phyloP scores from a whole-genome alignment of 2,797 vertebrate species.

The Euphonia xanthogaster region DNA sequence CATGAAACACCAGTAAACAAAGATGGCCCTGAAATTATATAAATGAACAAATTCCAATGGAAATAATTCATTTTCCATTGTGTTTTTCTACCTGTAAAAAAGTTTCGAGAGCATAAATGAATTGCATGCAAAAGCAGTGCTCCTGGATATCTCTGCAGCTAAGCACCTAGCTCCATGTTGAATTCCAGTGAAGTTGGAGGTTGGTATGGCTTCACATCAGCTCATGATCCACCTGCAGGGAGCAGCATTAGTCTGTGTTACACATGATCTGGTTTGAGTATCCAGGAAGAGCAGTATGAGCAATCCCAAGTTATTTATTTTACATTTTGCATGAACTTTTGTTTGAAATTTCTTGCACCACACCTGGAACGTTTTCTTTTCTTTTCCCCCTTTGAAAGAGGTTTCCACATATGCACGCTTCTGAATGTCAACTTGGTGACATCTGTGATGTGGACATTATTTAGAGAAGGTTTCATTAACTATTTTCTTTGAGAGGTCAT shows the following conservation, averaged over 20 bases:
- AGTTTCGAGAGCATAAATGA: not conserved
- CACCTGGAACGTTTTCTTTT: not conserved
- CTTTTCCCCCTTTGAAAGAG: not conserved
- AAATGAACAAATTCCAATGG: not conserved
- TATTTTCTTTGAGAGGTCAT: not conserved
- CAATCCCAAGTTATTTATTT: not conserved
- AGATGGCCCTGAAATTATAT: not conserved
- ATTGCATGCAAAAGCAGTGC: accelerated
- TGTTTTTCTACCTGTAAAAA: not conserved
- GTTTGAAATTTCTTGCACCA: not conserved
- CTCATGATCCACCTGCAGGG: conserved; percentile 29
- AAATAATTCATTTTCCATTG: not conserved
- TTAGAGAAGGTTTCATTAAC: not conserved
- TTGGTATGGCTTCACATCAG: not conserved
- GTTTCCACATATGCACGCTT: not conserved
- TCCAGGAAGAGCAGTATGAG: not conserved
- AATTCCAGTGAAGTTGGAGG: not conserved
- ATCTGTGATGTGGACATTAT: not conserved
- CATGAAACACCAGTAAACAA: not conserved
- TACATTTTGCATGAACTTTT: not conserved
- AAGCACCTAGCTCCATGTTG: not conserved
- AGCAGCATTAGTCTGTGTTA: conserved; percentile 37
- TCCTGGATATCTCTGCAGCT: not conserved
- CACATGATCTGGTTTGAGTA: not conserved
- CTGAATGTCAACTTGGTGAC: not conserved